Evolutionary conservation across 2,113 vertebrate species (phyloP).

Genomic region (Mastomys coucha): DNA sequence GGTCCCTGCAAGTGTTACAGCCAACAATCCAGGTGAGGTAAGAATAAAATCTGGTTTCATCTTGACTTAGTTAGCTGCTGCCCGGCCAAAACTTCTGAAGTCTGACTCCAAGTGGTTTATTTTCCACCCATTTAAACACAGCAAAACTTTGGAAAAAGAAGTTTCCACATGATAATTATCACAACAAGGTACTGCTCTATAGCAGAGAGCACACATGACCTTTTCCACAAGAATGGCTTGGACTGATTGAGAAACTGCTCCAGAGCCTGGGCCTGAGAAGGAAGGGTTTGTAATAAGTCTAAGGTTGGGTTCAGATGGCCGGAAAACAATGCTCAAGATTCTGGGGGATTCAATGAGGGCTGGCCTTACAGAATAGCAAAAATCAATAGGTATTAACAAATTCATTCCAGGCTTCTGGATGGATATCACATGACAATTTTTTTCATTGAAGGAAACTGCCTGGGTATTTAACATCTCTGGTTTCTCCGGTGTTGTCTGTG

Average conservation of each 20-base stretch:
- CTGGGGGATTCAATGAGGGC: not conserved
- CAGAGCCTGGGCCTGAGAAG: not conserved
- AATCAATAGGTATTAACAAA: too few relatives aligned
- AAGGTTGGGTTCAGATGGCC: not conserved
- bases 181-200: not conserved
- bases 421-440: not conserved
- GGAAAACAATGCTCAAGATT: not conserved
- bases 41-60: not conserved
- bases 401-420: not conserved
- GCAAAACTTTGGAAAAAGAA: not conserved
- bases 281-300: not conserved
- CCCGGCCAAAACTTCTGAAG: not conserved
- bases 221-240: not conserved
- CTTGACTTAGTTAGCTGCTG: not conserved
- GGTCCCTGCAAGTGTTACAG: not conserved
- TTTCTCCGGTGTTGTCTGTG: not conserved
- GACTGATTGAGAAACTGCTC: not conserved
- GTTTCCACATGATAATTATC: not conserved
- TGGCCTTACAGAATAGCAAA: not conserved
- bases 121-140: not conserved
- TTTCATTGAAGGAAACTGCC: not conserved
- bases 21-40: not conserved
- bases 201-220: not conserved
- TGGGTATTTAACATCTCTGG: not conserved
- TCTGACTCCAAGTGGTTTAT: not conserved